Evolutionary conservation across 2,888 invertebrate genomes (phyloP), one percentile per base, ranked within the genome.

Genomic region (Leptinotarsa peninsularis): DNA sequence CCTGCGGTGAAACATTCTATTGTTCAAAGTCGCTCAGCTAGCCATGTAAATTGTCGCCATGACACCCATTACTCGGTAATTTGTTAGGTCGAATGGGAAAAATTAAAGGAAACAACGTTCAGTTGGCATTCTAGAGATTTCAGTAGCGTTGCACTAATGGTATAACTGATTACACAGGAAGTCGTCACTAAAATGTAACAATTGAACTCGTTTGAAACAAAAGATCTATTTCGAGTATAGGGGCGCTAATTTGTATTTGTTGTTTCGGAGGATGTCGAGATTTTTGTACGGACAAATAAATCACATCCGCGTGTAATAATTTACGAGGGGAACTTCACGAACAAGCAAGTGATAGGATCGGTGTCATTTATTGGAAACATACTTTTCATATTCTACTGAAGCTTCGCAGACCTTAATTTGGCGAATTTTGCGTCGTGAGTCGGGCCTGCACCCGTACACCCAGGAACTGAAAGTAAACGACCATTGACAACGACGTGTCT

Each of bases 171-270:
- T 82, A 79, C 82, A 80, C 82, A 80, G 82, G 83, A 83, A 80
- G 81, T 81, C 80, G 78, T 79, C 80, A 82, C 82, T 84, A 83
- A 82, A 83, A 82, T 78, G 80, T 79, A 78, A 83, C 83, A 83
- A 83, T 83, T 81, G 82, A 80, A 75, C 80, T 79, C 81, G 77
- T 81, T 81, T 80, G 78, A 81, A 78, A 80, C 78, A 78, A 80
- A 79, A 82, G 79, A 80, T 80, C 80, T 79, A 80, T 80, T 80
- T 80, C 74, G 58, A 77, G 78, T 73, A 74, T 78, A 78, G 77
- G 79, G 79, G 78, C 72, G 73, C 69, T 78, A 76, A 79, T 78
- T 77, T 75, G 70, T 78, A 72, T 75, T 75, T 70, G 67, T 73
- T 63, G 75, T 73, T 74, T 71, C 74, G 74, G 75, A 78, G 75